phyloP scores from a whole-genome alignment of 1,140 invertebrate genomes.

The Macrosteles quadrilineatus region DNA sequence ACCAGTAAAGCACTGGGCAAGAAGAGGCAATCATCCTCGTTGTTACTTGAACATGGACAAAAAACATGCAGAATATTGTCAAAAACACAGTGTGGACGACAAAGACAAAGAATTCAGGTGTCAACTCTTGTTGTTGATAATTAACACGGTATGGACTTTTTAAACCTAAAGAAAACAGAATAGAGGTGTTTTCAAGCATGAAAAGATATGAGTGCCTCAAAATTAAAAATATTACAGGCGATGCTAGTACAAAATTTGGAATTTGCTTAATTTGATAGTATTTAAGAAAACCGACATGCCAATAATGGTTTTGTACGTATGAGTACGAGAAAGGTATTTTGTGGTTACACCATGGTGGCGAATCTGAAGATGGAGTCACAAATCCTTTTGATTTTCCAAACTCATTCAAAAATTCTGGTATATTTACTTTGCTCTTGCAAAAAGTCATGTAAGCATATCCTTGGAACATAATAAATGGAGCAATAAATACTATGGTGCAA shows the following conservation, averaged over 20 bases:
- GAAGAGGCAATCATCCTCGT: slow-evolving; percentile 82
- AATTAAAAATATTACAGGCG: slow-evolving; percentile 72
- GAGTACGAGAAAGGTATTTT: slow-evolving; percentile 80
- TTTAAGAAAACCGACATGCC: slow-evolving; percentile 88
- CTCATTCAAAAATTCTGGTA: slow-evolving; percentile 60
- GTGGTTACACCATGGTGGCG: slow-evolving; percentile 73
- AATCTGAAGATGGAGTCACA: slow-evolving; percentile 54
- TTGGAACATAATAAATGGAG: slow-evolving; percentile 74
- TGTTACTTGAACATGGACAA: slow-evolving; percentile 89
- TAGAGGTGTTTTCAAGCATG: slow-evolving; percentile 55
- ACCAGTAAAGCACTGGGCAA: slow-evolving; percentile 86
- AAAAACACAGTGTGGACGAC: slow-evolving; percentile 73
- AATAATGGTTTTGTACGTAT: slow-evolving; percentile 85
- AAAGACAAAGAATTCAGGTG: slow-evolving; percentile 63
- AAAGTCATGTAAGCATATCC: slow-evolving; percentile 69
- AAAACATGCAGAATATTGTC: slow-evolving; percentile 74
- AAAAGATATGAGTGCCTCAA: slow-evolving; percentile 55
- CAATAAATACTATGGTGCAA: slow-evolving; percentile 52
- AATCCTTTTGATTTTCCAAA: slow-evolving; percentile 59
- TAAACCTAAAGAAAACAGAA: slow-evolving; percentile 54
- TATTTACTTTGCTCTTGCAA: slow-evolving; percentile 56
- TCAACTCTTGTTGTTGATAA: slow-evolving; percentile 27
- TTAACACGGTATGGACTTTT: slow-evolving; percentile 30
- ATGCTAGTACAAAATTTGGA: slow-evolving; percentile 89
- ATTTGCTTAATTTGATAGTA: slow-evolving; percentile 91